These are phyloP conservation scores for Lamprotornis superbus DNA, from an alignment of 2,113 vertebrate genomes.

Conservation along the genomic window DNA sequence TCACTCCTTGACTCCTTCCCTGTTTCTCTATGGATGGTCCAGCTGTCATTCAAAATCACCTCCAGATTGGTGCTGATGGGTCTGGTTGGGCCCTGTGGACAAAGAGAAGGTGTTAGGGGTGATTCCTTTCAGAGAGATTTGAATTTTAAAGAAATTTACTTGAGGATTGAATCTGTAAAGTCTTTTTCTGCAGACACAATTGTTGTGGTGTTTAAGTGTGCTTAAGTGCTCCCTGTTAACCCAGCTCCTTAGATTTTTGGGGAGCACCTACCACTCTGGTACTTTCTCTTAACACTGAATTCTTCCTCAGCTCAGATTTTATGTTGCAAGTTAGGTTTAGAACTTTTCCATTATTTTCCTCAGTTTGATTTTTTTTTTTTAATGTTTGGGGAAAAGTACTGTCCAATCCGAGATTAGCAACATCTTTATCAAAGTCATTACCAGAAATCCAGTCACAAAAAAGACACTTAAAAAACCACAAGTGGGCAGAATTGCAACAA, in stretches of 20 bases:
- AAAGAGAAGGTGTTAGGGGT: background rate
- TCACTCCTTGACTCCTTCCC: background rate
- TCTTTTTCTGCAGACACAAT: background rate
- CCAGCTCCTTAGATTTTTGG: background rate
- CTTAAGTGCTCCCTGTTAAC: background rate
- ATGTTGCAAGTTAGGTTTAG: background rate
- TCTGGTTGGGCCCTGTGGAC: background rate
- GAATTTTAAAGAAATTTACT: slow-evolving; percentile 8
- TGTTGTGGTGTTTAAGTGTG: background rate
- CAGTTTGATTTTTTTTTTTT: background rate
- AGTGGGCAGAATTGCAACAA: background rate
- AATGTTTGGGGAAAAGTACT: background rate
- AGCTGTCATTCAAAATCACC: background rate
- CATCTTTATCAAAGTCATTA: background rate
- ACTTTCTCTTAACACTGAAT: background rate
- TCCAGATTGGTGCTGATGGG: background rate
- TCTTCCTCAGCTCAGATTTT: background rate
- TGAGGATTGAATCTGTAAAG: background rate
- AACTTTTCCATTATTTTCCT: background rate
- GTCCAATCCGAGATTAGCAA: background rate
- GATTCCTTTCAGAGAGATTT: background rate
- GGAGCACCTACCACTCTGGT: background rate
- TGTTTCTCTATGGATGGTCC: background rate
- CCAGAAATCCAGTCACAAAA: background rate
- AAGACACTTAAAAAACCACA: background rate